Evolutionary conservation across 2,888 invertebrate species (phyloP), one percentile per base, ranked within the genome.

Genomic region (Chrysomela aeneicollis): DNA sequence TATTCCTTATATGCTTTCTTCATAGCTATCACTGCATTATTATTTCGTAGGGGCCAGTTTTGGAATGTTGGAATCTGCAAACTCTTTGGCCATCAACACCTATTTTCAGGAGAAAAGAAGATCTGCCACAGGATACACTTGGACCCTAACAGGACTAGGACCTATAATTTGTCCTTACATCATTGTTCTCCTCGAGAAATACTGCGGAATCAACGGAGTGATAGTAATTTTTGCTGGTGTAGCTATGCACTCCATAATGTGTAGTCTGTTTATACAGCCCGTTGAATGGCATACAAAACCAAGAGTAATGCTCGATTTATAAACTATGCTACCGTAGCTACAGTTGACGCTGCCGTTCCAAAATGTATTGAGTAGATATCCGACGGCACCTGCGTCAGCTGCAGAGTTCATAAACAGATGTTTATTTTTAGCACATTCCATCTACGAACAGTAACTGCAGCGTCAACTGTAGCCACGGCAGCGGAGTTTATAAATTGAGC

Each of bases 141-240:
- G 90, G 86, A 89, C 90, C 0, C 87, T 88, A 0, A 90, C 91
- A 1, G 92, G 90, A 0, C 77, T 92, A 22, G 92, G 92, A 0
- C 91, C 92, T 1, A 90, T 92, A 46, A 75, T 91, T 57, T 88
- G 91, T 86, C 92, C 92, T 1, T 87, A 90, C 73, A 83, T 92
- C 19, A 89, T 92, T 58, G 91, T 89, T 15, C 82, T 82, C 9
- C 79, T 92, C n/a, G 85, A 90, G 77, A 81, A 85, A 0, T 64
- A 79, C 30, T 90, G 88, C 64, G 91, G 88, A 0, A 88, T 89
- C 71, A 85, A 86, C 61, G 91, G 91, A 19, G 87, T 91, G 0
- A 85, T 90, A 54, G 79, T 92, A 15, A 84, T 92, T 26, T 86
- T 91, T 72, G 86, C 89, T 17, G 91, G 87, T 2, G 84, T 92